phyloP scores from a whole-genome alignment of 2,888 invertebrate species.

The Drosophila lacicola region DNA sequence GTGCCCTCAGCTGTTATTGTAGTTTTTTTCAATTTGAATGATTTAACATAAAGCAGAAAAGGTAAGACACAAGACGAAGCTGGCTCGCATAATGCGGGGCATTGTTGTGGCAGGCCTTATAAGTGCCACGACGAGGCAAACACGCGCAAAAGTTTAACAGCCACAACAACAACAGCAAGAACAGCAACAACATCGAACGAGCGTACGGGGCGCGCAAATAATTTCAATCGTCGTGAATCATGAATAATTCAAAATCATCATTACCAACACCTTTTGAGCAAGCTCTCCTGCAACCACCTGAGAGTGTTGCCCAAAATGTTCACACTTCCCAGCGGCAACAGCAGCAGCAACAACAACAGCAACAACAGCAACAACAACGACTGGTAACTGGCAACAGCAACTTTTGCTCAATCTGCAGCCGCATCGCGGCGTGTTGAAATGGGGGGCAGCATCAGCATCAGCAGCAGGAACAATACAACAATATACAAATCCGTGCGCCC shows the following conservation, averaged over 20 bases:
- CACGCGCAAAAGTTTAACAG: conserved; percentile 72
- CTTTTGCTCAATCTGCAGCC: conserved; percentile 76
- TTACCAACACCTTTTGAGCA: conserved; percentile 79
- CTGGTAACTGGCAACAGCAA: conserved; percentile 55
- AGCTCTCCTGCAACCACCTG: conserved; percentile 61
- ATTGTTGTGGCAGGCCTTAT: conserved; percentile 70
- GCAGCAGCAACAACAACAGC: conserved; percentile 23
- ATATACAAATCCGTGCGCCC: conserved; percentile 57
- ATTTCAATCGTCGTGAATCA: conserved; percentile 80
- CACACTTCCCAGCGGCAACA: conserved; percentile 74
- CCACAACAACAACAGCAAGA: conserved; percentile 41
- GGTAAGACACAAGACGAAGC: conserved; percentile 51
- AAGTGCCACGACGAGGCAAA: conserved; percentile 64
- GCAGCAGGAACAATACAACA: conserved; percentile 47
- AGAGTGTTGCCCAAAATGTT: conserved; percentile 79
- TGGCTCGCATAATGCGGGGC: conserved; percentile 59
- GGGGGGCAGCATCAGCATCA: conserved; percentile 39
- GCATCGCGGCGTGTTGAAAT: conserved; percentile 68
- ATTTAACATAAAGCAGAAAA: conserved; percentile 77
- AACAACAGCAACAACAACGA: conserved; percentile 25
- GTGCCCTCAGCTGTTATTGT: conserved; percentile 76
- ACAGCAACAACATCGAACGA: conserved; percentile 27
- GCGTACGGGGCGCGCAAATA: conserved; percentile 71
- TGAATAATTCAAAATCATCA: conserved; percentile 81
- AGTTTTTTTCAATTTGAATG: conserved; percentile 77